Base-by-base conservation (phyloP, 2,113 vertebrate genomes). In the Aptenodytes forsteri region DNA sequence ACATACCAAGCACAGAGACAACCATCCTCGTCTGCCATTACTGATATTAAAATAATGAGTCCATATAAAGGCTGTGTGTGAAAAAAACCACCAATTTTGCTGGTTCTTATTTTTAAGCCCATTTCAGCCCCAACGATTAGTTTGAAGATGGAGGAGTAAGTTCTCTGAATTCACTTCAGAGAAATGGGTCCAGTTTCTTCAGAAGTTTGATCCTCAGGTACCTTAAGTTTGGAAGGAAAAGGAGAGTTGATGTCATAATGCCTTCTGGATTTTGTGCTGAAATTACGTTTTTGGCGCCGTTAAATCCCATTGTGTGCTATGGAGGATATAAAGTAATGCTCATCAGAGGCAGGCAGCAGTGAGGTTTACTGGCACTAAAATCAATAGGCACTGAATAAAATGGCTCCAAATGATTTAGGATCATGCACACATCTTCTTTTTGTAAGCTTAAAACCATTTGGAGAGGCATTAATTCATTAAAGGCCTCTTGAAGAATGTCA, bases 381-480 rank as follows among this genome's bases (percentile, higher is more conserved):
- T 98, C 98, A 97, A 98, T 98, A 97, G 83, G 69, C 78, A 94
- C 94, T 93, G 94, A 95, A 97, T 96, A 94, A 96, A 97, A 96
- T 94, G 95, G 79, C 94, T 98, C 89, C 83, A 90, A 97, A 91
- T 98, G 97, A 97, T 98, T 98, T 97, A 98, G 96, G 79, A 96
- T 94, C 93, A 94, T 92, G 85, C 80, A 86, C 88, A 90, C 86
- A 91, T 97, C 93, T 96, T 89, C 82, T 97, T 97, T 96, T 96
- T 90, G 91, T 96, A 91, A 96, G 96, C 95, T 95, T 87, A 95
- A 95, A 97, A 96, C 95, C 95, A 98, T 97, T 98, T 96, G 95
- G 89, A 97, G 92, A 94, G 83, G 73, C 97, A 97, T 96, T 97
- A 97, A 97, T 98, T 97, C 96, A 98, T 98, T 98, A 97, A 97